Conservation (phyloP, 2,888 invertebrate species). For the Tortrix viridana region DNA sequence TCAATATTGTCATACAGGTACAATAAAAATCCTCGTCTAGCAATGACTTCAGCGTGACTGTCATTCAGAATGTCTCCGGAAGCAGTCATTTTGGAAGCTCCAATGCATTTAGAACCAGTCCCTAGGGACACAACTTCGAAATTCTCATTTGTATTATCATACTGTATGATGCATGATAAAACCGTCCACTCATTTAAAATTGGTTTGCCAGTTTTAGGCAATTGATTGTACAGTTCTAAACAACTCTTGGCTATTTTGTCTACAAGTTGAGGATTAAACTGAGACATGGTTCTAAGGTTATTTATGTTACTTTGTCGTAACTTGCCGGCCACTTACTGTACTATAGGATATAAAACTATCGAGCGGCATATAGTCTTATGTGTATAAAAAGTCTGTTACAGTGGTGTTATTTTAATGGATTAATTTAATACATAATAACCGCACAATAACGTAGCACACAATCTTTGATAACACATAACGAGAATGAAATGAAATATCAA, state of each 20-base stretch:
- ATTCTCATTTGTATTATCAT: slow-evolving; percentile 59
- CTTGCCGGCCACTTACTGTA: neutral
- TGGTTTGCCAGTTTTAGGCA: slow-evolving; percentile 94
- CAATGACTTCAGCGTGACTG: slow-evolving; percentile 95
- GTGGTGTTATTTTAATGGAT: too few species aligned
- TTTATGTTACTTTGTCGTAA: neutral
- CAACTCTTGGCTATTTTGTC: slow-evolving; percentile 85
- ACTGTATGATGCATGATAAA: slow-evolving; percentile 88
- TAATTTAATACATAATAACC: too few species aligned
- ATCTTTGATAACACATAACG: too few species aligned
- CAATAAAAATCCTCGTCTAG: slow-evolving; percentile 91
- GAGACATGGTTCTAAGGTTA: slow-evolving; percentile 47
- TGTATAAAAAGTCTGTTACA: too few species aligned
- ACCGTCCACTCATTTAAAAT: slow-evolving; percentile 91
- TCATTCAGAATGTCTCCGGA: slow-evolving; percentile 92
- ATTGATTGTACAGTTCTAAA: slow-evolving; percentile 82
- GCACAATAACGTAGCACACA: too few species aligned
- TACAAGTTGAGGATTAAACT: slow-evolving; percentile 54
- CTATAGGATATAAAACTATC: too few species aligned
- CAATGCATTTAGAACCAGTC: slow-evolving; percentile 96
- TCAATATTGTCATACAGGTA: slow-evolving; percentile 88
- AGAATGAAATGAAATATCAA: too few species aligned
- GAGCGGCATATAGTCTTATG: too few species aligned
- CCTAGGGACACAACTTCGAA: slow-evolving; percentile 91
- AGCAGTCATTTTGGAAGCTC: slow-evolving; percentile 86